Evolutionary conservation across 2,113 vertebrate species (phyloP).

Genomic region (Taxidea taxus): DNA sequence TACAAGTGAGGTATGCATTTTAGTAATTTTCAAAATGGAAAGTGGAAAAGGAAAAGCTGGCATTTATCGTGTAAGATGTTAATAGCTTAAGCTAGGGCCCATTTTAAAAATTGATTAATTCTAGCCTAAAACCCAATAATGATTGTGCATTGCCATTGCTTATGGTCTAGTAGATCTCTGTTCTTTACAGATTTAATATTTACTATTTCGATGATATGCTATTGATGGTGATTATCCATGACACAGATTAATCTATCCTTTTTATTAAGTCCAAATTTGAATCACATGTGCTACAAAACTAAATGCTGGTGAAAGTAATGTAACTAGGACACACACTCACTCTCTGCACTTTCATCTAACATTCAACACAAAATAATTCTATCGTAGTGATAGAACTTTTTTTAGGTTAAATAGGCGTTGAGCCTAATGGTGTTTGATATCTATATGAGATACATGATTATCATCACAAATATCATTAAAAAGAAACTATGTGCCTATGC

Average conservation of each 20-base stretch:
- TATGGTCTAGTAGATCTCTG: neutral
- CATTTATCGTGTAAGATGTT: neutral
- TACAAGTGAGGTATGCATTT: slow-evolving; percentile 27
- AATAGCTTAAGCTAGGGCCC: neutral
- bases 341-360: neutral
- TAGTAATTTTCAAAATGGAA: slow-evolving; percentile 49
- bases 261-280: slow-evolving; percentile 4
- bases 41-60: neutral
- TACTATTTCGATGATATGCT: neutral
- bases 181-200: neutral
- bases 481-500: neutral
- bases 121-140: neutral
- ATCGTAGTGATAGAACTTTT: neutral
- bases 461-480: neutral
- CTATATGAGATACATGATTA: neutral
- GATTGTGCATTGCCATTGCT: neutral
- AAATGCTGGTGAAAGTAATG: neutral
- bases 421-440: neutral
- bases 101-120: slow-evolving; percentile 33
- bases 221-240: neutral
- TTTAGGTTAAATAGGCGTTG: neutral
- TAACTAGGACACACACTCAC: neutral
- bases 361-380: neutral
- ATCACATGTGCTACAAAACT: neutral
- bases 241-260: neutral